Evolutionary conservation across 1,140 invertebrate species (phyloP), one percentile per base, ranked within the genome.

Genomic region (Meteorus sp.): DNA sequence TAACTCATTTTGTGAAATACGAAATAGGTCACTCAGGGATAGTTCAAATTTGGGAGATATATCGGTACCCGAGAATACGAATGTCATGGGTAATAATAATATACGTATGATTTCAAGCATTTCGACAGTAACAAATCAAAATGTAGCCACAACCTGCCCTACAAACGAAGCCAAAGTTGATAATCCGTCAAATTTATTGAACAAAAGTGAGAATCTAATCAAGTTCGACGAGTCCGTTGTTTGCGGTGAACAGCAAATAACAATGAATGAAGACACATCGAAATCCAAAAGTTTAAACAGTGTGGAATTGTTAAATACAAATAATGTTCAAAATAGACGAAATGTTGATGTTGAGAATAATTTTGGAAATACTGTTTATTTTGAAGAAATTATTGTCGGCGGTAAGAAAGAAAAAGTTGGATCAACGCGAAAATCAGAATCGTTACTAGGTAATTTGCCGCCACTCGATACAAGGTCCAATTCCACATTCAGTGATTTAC

Each of bases 351-450:
- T 53, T 27, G 65, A 69, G 37, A 69, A 66, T 60, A 73, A 65
- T 69, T 67, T 74, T 47, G 70, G 69, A 1, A 80, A 74, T 57
- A 75, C 69, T 41, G 65, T 79, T 57, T 78, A 69, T 62, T 79
- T 79, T 52, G 76, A 77, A 51, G 73, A 80, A 63, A 79, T 77
- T 50, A 79, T 80, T 45, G 69, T 73, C 37, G 75, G 72, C 52
- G 76, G 73, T 20, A 76, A 73, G 52, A 75, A 67, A 52, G 72
- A 77, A 55, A 78, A 75, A 55, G 63, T 76, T 33, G 68, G 61
- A 44, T 71, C 44, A 53, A 66, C 68, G 56, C 59, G 63, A 44
- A 74, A 73, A 54, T 69, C 54, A 44, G 71, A 76, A 59, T 68
- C 72, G n/a, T 64, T 79, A 33, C 57, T 80, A 27, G 66, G 68